Evolutionary conservation across 1,140 invertebrate species (phyloP), one percentile per base, ranked within the genome.

Genomic region (Heterodera schachtii): DNA sequence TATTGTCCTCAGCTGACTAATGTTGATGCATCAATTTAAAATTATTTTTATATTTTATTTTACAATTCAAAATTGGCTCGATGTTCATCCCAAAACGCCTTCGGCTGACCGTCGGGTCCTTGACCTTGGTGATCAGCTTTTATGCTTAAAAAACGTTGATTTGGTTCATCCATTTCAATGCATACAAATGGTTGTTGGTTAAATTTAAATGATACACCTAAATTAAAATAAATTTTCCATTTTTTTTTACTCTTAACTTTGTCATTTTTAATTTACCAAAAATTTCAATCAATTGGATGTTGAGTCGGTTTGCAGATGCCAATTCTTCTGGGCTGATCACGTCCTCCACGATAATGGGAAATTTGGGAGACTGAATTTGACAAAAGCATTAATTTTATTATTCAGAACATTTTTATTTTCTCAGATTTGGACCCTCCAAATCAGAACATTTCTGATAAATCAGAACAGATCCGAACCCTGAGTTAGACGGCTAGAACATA

Each of bases 41-140:
- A n/a, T n/a, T n/a, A n/a, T n/a, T n/a, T n/a, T n/a, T n/a, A n/a
- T n/a, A n/a, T n/a, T n/a, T n/a, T 31, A 71, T 41, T 11, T 31
- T 19, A 71, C 64, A 78, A 78, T 69, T 78, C 76, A 69, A 78
- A 78, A 21, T 69, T 78, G 66, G 76, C 76, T n/a, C 66, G 46
- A 41, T 70, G 46, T 41, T 78, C 57, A 41, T 78, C 64, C 76
- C 76, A 78, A 67, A 71, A 64, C 21, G 31, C 44, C 44, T 67
- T 69, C n/a, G n/a, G n/a, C 8, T 78, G 57, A 75, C 46, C 44
- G 43, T 41, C 8, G 43, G 76, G 5, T 66, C 60, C 8, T 19
- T 64, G 57, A 3, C 57, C 16, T 60, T 19, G 57, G 21, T 69
- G 70, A 67, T 78, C 49, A 1, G n/a, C 76, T 67, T 78, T 78